These are phyloP conservation scores for Coelopa pilipes DNA, from an alignment of 2,888 invertebrate genomes.

Conservation along the genomic window DNA sequence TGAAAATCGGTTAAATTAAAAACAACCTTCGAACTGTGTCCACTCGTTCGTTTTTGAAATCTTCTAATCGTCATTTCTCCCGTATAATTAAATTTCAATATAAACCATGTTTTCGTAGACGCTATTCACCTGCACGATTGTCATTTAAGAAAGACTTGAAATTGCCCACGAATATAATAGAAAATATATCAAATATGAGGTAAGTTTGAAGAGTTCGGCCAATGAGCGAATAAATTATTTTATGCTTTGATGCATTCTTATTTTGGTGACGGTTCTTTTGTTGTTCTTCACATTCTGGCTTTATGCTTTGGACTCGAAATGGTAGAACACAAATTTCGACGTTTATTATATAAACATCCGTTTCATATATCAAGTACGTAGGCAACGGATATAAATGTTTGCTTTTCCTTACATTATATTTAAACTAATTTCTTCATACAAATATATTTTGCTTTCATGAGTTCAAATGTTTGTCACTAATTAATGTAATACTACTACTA, in stretches of 20 bases:
- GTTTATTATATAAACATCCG: no score
- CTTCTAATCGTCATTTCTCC: constrained; percentile 45
- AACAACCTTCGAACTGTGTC: constrained; percentile 38
- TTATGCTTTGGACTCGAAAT: neutral
- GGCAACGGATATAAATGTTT: no score
- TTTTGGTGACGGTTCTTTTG: constrained; percentile 35
- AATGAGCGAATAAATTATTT: neutral
- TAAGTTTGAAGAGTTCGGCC: constrained; percentile 66
- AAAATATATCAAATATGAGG: constrained; percentile 81
- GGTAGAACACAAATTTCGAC: neutral
- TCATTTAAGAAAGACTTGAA: constrained; percentile 86
- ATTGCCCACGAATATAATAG: constrained; percentile 81
- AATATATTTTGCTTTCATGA: no score
- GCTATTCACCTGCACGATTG: constrained; percentile 85
- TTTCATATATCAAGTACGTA: no score
- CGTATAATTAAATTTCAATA: constrained; percentile 54
- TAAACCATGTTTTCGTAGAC: constrained; percentile 71
- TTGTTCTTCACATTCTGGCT: constrained; percentile 26
- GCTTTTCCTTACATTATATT: no score
- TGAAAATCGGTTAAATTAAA: constrained; percentile 20
- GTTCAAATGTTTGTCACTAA: no score
- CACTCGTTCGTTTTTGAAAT: constrained; percentile 43
- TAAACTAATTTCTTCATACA: no score
- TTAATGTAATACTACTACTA: no score
- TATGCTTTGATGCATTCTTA: constrained; percentile 17